Conservation (phyloP, 1,140 invertebrate species). For the Drosophila bocqueti region DNA sequence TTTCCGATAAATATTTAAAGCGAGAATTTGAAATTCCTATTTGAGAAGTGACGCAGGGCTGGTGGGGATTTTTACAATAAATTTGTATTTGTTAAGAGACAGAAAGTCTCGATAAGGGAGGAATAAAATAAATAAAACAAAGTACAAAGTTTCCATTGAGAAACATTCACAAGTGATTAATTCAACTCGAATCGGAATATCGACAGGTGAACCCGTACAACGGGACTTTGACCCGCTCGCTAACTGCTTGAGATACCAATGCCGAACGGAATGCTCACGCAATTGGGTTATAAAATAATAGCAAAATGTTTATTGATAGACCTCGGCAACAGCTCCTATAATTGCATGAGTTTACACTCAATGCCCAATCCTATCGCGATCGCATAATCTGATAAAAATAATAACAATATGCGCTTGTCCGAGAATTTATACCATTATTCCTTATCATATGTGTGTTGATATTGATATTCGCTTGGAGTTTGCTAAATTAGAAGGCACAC, state of each 20-base stretch:
- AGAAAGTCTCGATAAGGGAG: slow-evolving; percentile 16
- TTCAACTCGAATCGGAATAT: slow-evolving; percentile 39
- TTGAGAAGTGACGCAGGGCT: not conserved
- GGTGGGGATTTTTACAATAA: not conserved
- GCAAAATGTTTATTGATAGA: slow-evolving; percentile 50
- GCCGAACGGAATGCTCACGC: slow-evolving; percentile 45
- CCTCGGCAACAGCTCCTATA: slow-evolving; percentile 51
- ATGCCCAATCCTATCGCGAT: slow-evolving; percentile 43
- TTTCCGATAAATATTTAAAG: slow-evolving; percentile 10
- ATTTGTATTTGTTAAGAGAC: slow-evolving; percentile 33
- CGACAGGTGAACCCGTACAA: slow-evolving; percentile 49
- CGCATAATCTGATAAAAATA: slow-evolving; percentile 52
- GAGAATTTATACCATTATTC: slow-evolving; percentile 40
- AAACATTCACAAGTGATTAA: slow-evolving; percentile 51
- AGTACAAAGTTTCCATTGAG: slow-evolving; percentile 62
- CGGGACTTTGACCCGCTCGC: slow-evolving; percentile 49
- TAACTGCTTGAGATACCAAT: slow-evolving; percentile 48
- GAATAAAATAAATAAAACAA: slow-evolving; percentile 20
- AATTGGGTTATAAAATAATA: slow-evolving; percentile 38
- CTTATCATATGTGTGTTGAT: slow-evolving; percentile 21
- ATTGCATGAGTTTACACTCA: slow-evolving; percentile 35
- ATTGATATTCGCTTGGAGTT: slow-evolving; percentile 10
- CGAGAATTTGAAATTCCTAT: slow-evolving; percentile 32
- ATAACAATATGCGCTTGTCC: slow-evolving; percentile 28
- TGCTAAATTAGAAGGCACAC: not conserved